Evolutionary conservation across 1,140 invertebrate genomes (phyloP).

Genomic region (Phenacoccus solenopsis): DNA sequence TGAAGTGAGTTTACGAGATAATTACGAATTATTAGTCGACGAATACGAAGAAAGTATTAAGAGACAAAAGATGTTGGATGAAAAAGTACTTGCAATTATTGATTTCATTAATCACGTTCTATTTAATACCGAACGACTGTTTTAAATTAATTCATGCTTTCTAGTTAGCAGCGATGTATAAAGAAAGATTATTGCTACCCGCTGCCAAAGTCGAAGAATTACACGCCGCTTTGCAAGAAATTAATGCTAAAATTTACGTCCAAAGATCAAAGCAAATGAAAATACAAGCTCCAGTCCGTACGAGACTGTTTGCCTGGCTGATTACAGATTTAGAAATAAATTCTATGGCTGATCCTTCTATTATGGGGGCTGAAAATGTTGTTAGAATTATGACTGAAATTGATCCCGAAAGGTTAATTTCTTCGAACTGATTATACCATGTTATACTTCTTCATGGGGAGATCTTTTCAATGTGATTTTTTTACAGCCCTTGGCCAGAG

Average conservation of each 20-base stretch:
- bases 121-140: no score
- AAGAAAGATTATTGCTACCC: conserved; percentile 67
- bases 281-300: conserved; percentile 52
- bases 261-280: conserved; percentile 76
- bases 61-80: conserved; percentile 75
- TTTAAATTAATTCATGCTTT: no score
- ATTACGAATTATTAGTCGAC: conserved; percentile 90
- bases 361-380: conserved; percentile 71
- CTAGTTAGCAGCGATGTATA: conserved; percentile 56
- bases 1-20: conserved; percentile 89
- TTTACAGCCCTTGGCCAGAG: conserved; percentile 70
- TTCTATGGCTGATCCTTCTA: conserved; percentile 71
- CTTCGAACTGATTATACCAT: not conserved
- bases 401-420: conserved; percentile 49
- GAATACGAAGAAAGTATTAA: conserved; percentile 93
- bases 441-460: conserved; percentile 1
- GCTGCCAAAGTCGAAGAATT: conserved; percentile 80
- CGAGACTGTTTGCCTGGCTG: conserved; percentile 65
- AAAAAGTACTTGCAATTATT: conserved; percentile 47
- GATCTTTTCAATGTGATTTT: not conserved
- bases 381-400: conserved; percentile 59
- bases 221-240: conserved; percentile 68
- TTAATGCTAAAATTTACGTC: conserved; percentile 91
- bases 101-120: conserved; percentile 20
- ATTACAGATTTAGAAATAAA: conserved; percentile 66